Evolutionary conservation across 2,888 invertebrate species (phyloP), one percentile per base, ranked within the genome.

Genomic region (Hololepta plana): DNA sequence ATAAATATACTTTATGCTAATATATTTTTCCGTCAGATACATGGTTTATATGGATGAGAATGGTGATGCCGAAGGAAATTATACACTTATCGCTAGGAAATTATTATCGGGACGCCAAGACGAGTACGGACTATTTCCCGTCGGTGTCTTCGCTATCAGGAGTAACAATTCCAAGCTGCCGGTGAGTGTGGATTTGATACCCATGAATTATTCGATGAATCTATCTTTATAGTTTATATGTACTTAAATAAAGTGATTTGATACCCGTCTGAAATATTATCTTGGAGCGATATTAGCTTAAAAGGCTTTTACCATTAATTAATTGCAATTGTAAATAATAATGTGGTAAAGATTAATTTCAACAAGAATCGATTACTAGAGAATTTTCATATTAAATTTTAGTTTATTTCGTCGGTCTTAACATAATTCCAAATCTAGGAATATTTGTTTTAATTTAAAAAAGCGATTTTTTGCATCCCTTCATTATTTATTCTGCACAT

Each of bases 51-150:
- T 91, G 67, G 88, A 91, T 51, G 75, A 79, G 41, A 77, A 81
- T 42, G 90, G 87, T 0, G 90, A 91, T 46, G 84, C 90, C 0
- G 85, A 85, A 45, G 91, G 91, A 7, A 91, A 91, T 64, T 91
- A 88, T 56, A 87, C 90, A 1, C 61, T 91, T 34, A 64, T 91
- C 38, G 73, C 76, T 3, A 45, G 62, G 26, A 60, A 60, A 32
- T 42, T 43, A 26, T 41, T 55, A 23, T 22, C 24, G 3, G 45
- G 49, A 38, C 50, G 60, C 41, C 49, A 54, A 1, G 28, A 15
- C 9, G 62, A 64, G 6, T 69, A 69, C 40, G 87, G 85, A 3
- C 62, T 90, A 24, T 73, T 75, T 49, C 87, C 88, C 0, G 73
- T 85, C 14, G 68, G 75, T 38, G 61, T 79, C 41, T 77, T 88